Evolutionary conservation across 2,113 vertebrate species (phyloP), one percentile per base, ranked within the genome.

Genomic region (Nothobranchius kuhntae): DNA sequence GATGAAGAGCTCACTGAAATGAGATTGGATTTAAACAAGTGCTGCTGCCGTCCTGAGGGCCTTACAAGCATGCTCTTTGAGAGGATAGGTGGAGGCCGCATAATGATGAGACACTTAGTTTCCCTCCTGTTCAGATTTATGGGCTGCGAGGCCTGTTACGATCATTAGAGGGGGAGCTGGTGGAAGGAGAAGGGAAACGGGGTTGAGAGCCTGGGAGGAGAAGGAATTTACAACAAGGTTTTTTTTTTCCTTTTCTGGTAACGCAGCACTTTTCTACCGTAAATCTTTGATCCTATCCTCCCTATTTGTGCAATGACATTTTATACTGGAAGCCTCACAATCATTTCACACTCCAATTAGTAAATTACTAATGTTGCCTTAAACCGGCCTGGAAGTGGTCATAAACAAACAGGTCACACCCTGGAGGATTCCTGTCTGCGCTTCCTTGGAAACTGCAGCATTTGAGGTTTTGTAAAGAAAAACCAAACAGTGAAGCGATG

Each of bases 341-440:
- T 81, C 67, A 89, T 87, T 89, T 90, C 89, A 87, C 85, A 82
- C 78, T 80, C 80, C 81, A 89, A 90, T 90, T 88, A 90, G 82
- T 84, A 85, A 82, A 90, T 87, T 79, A 78, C 69, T 61, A 45
- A 80, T 78, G 73, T 65, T 73, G 60, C 73, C 64, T 68, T 21
- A 61, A 76, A 53, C 73, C 61, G 48, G 46, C 59, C 60, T 65
- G 3, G 7, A 42, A 46, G 46, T 42, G 4, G 30, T 56, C 30
- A 51, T 63, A 78, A 78, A 83, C 61, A 82, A 80, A 78, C 71
- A 71, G 62, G 71, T 77, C 81, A 60, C 44, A 61, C 14, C 73
- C 56, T 35, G 14, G 45, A 53, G 66, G 73, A 63, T 47, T 26
- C 15, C 55, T 47, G 12, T 59, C 13, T 42, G 53, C 40, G 47